Evolutionary conservation across 1,140 invertebrate species (phyloP).

Genomic region (Oedothorax gibbosus): DNA sequence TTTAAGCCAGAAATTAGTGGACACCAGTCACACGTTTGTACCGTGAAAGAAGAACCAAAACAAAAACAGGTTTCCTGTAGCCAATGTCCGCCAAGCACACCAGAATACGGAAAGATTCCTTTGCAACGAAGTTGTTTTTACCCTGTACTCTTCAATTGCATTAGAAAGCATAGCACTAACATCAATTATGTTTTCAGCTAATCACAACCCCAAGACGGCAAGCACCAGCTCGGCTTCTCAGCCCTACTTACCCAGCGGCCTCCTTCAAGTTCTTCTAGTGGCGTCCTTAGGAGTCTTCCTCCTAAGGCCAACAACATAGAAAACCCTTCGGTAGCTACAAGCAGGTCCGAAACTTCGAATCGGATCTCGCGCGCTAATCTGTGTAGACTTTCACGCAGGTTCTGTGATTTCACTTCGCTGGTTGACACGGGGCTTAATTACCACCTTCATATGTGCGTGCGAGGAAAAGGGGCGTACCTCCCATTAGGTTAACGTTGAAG

Average conservation of each 20-base stretch:
- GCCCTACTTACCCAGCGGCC: constrained; percentile 8
- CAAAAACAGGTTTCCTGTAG: too few relatives aligned
- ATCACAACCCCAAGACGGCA: constrained; percentile 41
- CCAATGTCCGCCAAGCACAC: too few relatives aligned
- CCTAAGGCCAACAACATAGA: constrained; percentile 14
- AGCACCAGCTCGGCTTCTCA: constrained; percentile 22
- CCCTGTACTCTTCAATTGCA: too few relatives aligned
- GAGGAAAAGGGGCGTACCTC: not conserved
- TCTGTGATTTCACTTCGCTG: constrained; percentile 36
- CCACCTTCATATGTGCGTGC: not conserved
- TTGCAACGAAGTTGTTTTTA: too few relatives aligned
- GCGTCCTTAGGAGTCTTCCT: not conserved
- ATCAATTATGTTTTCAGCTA: constrained; percentile 14
- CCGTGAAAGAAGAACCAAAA: too few relatives aligned
- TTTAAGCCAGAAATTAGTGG: too few relatives aligned
- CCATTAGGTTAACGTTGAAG: not conserved
- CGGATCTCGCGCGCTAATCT: not conserved
- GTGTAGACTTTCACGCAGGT: constrained; percentile 20
- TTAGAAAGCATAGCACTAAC: too few relatives aligned
- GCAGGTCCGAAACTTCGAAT: not conserved
- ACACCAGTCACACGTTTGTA: too few relatives aligned
- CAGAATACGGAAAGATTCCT: too few relatives aligned
- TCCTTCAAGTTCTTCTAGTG: constrained; percentile 22
- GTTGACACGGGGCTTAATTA: constrained; percentile 37
- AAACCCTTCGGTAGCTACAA: not conserved